Evolutionary conservation across 2,888 invertebrate genomes (phyloP), one percentile per base, ranked within the genome.

Genomic region (Neria commutata): DNA sequence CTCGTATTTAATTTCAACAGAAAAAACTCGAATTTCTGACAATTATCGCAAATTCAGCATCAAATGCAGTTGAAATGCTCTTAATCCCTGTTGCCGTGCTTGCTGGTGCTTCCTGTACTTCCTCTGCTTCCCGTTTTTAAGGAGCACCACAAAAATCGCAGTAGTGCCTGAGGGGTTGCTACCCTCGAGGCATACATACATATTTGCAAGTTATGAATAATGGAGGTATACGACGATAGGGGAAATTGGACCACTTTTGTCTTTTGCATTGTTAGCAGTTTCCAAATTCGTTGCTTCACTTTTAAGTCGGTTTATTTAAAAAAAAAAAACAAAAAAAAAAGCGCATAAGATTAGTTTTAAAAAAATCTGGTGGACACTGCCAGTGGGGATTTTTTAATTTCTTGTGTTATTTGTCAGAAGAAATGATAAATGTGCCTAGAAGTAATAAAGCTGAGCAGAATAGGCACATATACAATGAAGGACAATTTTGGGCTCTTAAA

Each of bases 11-110:
- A 64, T 67, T 67, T 67, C 67, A 42, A 21, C 37, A 63, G 59
- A 40, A 52, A 29, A 61, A 25, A 49, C 21, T 48, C 48, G 26
- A 26, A 59, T 62, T 54, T 57, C 48, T 57, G 68, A 69, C 65
- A 68, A 69, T 64, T 70, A 71, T 67, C 60, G 58, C 64, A 68
- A 65, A 66, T 70, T 75, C 62, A 61, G 66, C 67, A 72, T 67
- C 59, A 61, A 66, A 59, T 62, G 54, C 40, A 66, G 67, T 42
- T 17, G 19, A 61, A 61, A 66, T 56, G 40, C 51, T 59, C 46
- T 37, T 50, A 63, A 61, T 61, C 59, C 60, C 51, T 60, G 40
- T 61, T 65, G 17, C 21, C 17, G 3, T 57, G 54, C 54, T 50
- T 54, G 49, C 59, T 60, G 58, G 33, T 64, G 62, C 62, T 66